Evolutionary conservation across 2,113 vertebrate species (phyloP).

Genomic region (Lepus americanus): DNA sequence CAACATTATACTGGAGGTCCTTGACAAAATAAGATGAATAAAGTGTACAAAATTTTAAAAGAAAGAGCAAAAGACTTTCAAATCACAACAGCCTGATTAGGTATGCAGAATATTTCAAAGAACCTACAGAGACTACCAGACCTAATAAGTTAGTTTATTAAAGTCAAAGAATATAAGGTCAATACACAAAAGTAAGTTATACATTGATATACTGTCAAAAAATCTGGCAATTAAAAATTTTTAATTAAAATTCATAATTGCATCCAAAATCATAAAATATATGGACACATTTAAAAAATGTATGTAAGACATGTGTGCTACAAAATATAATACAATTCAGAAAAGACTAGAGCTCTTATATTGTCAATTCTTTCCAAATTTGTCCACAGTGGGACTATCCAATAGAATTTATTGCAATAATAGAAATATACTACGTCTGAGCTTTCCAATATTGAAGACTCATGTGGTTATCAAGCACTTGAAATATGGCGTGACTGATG

Average conservation of each 20-base stretch:
- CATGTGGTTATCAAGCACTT: neutral
- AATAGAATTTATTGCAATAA: neutral
- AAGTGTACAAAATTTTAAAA: neutral
- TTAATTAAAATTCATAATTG: neutral
- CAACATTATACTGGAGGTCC: neutral
- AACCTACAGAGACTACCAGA: neutral
- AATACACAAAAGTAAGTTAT: slow-evolving; percentile 14
- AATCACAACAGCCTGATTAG: neutral
- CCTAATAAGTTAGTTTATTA: neutral
- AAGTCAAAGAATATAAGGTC: neutral
- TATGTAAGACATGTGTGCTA: neutral
- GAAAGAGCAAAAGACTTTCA: neutral
- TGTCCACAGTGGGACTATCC: neutral
- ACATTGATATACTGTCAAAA: neutral
- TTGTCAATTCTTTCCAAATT: neutral
- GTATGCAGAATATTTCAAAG: neutral
- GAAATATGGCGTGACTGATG: neutral
- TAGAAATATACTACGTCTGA: neutral
- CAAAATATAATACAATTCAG: neutral
- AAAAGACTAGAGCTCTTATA: neutral
- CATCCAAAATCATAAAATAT: slow-evolving; percentile 26
- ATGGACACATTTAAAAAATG: neutral
- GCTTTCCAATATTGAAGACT: neutral
- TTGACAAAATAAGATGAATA: neutral
- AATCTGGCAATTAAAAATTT: neutral